Percentiles rank a stretch among this genome's conserved stretches.
phyloP scores from a whole-genome alignment of 2,797 vertebrate genomes.

The Spinus olivaceus region DNA sequence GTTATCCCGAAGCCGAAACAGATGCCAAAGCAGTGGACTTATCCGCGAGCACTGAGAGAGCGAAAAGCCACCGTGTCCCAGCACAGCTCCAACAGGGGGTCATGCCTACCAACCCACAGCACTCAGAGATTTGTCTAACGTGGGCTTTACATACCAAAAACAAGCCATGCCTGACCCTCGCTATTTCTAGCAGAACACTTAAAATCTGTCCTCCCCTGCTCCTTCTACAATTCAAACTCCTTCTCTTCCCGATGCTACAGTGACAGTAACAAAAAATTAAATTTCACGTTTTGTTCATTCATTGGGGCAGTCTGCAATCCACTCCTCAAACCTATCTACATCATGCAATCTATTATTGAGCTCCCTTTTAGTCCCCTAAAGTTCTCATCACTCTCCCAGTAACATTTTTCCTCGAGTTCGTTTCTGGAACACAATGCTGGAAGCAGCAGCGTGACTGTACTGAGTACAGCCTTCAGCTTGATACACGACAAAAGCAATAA shows the following conservation, averaged over 20 bases:
- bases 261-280: neutral
- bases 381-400: neutral
- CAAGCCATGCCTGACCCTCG: neutral
- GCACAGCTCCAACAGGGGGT: neutral
- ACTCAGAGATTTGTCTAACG: neutral
- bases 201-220: neutral
- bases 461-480: neutral
- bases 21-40: neutral
- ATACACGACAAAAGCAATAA: neutral
- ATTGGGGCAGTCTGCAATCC: neutral
- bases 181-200: rapidly evolving
- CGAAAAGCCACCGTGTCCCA: neutral
- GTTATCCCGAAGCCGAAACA: neutral
- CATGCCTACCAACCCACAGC: neutral
- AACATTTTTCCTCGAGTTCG: neutral
- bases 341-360: neutral
- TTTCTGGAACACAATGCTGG: neutral
- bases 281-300: neutral
- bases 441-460: neutral
- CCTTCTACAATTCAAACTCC: neutral
- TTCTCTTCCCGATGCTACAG: neutral
- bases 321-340: neutral
- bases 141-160: neutral
- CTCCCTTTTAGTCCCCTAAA: neutral
- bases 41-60: neutral